phyloP scores from a whole-genome alignment of 2,888 invertebrate species.

The Tolmerus cingulatus region DNA sequence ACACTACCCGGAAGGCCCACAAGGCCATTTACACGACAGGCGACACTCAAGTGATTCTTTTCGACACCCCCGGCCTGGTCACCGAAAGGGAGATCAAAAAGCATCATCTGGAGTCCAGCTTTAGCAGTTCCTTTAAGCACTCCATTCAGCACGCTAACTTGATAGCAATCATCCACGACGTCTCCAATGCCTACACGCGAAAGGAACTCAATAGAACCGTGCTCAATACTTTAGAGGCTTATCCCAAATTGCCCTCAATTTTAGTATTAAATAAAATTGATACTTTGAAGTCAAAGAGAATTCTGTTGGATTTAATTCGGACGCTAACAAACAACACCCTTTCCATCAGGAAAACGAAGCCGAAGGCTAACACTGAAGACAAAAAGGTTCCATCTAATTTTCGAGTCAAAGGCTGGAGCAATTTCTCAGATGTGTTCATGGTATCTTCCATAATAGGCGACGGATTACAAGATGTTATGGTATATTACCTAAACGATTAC shows the following conservation, averaged over 20 bases:
- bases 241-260: slow-evolving; percentile 71
- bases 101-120: slow-evolving; percentile 67
- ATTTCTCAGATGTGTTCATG: slow-evolving; percentile 89
- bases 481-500: slow-evolving; percentile 54
- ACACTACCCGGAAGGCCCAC: slow-evolving; percentile 82
- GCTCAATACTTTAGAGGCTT: slow-evolving; percentile 71
- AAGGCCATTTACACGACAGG: slow-evolving; percentile 76
- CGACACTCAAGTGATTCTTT: slow-evolving; percentile 87
- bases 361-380: slow-evolving; percentile 52
- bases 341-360: slow-evolving; percentile 56
- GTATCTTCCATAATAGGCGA: slow-evolving; percentile 84
- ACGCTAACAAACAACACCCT: slow-evolving; percentile 72
- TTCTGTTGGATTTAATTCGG: slow-evolving; percentile 76
- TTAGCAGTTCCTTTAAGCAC: slow-evolving; percentile 67
- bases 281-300: slow-evolving; percentile 73
- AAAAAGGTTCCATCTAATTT: slow-evolving; percentile 47
- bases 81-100: slow-evolving; percentile 68
- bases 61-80: slow-evolving; percentile 94
- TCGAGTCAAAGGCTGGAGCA: slow-evolving; percentile 68
- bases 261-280: slow-evolving; percentile 92
- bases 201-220: slow-evolving; percentile 75
- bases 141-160: slow-evolving; percentile 76
- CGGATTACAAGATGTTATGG: slow-evolving; percentile 77
- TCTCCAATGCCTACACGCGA: slow-evolving; percentile 74
- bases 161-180: slow-evolving; percentile 88